These are phyloP conservation scores for Camponotus floridanus DNA, from an alignment of 1,140 invertebrate species.

Conservation along the genomic window DNA sequence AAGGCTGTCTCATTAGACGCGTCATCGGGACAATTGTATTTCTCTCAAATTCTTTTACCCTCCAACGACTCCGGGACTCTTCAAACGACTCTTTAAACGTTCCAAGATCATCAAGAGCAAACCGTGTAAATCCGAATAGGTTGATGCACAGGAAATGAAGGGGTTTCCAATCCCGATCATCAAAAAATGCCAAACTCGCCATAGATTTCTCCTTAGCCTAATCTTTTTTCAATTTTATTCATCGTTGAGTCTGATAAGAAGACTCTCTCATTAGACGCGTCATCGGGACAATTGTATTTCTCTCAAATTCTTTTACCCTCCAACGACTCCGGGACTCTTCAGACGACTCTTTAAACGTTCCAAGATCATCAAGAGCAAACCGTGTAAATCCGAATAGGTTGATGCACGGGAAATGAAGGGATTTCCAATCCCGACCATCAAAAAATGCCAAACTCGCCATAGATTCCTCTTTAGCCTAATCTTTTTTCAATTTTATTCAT, in stretches of 20 bases:
- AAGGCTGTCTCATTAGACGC: not conserved
- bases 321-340: no score
- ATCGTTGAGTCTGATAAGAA: not conserved
- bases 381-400: slow-evolving; percentile 32
- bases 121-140: slow-evolving; percentile 43
- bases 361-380: slow-evolving; percentile 30
- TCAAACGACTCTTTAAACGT: slow-evolving; percentile 4
- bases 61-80: no score
- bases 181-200: not conserved
- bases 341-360: slow-evolving; percentile 4
- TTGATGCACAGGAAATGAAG: not conserved
- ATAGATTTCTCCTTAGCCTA: not conserved
- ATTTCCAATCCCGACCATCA: not conserved
- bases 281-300: not conserved
- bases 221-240: not conserved
- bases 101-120: slow-evolving; percentile 23
- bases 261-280: not conserved
- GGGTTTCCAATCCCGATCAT: not conserved
- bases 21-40: not conserved
- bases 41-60: not conserved
- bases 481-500: not conserved
- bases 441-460: not conserved
- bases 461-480: not conserved
- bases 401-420: not conserved
- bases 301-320: not conserved